phyloP scores from a whole-genome alignment of 2,113 vertebrate species.

The Plecturocebus donacophilus region DNA sequence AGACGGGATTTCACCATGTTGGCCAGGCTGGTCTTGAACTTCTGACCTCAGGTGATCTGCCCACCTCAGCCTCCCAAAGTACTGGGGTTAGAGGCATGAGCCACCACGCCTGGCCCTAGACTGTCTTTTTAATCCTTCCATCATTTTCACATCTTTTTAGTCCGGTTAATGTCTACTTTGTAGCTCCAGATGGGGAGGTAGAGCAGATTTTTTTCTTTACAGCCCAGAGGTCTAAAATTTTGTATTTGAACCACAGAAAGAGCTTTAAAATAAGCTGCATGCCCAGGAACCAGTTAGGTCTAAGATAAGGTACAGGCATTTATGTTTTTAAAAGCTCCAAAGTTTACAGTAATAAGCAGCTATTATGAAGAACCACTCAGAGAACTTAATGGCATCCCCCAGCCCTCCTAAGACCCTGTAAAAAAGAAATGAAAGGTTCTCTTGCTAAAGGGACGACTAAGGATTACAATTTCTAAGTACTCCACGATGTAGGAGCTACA shows the following conservation, averaged over 20 bases:
- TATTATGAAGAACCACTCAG: not conserved
- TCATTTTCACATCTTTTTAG: not conserved
- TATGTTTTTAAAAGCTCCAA: not conserved
- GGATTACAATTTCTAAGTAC: not conserved
- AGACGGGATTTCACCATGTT: too few species aligned
- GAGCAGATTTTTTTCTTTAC: not conserved
- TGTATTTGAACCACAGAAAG: not conserved
- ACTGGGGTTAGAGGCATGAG: too few species aligned
- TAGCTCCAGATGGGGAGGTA: not conserved
- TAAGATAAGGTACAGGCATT: constrained; percentile 2
- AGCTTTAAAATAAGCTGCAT: not conserved
- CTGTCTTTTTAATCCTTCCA: not conserved
- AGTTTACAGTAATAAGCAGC: not conserved
- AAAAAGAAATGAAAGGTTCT: not conserved
- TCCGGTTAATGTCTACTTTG: not conserved
- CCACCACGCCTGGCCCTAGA: not conserved
- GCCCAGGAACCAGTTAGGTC: not conserved
- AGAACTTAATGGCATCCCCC: not conserved
- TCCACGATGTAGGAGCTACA: not conserved
- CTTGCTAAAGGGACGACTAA: not conserved
- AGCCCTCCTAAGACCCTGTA: not conserved
- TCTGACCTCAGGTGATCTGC: too few species aligned
- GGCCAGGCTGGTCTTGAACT: too few species aligned
- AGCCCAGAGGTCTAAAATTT: not conserved
- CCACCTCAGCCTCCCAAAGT: too few species aligned